phyloP scores from a whole-genome alignment of 2,113 vertebrate species.

The Psittacus erithacus region DNA sequence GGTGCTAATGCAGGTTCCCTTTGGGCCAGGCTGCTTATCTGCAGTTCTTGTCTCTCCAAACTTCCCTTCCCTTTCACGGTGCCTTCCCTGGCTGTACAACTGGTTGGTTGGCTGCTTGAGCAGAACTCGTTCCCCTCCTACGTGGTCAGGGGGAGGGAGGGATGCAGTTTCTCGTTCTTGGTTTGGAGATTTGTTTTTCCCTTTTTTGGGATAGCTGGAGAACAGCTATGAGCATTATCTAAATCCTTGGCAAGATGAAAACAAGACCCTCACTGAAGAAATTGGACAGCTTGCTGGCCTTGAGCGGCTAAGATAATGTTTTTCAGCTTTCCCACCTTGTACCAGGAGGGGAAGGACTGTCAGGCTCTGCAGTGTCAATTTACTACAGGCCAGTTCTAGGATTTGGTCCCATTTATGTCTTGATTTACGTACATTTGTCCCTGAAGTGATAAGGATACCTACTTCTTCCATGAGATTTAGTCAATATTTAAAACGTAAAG shows the following conservation, averaged over 20 bases:
- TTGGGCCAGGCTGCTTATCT: background rate
- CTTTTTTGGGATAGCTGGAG: constrained; percentile 32
- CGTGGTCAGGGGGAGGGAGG: fast-evolving
- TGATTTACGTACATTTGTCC: background rate
- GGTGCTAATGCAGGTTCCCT: fast-evolving
- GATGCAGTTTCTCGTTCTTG: background rate
- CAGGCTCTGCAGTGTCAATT: fast-evolving
- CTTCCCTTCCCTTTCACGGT: background rate
- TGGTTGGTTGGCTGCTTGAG: fast-evolving
- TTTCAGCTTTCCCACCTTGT: background rate
- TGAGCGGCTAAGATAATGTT: background rate
- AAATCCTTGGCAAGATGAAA: background rate
- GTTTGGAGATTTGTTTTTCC: background rate
- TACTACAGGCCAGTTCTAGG: background rate
- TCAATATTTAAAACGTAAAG: background rate
- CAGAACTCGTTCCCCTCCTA: fast-evolving
- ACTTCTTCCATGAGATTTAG: background rate
- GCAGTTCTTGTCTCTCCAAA: background rate
- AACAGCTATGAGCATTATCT: background rate
- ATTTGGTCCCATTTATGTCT: background rate
- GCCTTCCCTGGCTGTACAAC: background rate
- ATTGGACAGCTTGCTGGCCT: background rate
- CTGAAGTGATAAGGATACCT: background rate
- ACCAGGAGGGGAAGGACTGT: background rate
- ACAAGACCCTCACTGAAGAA: background rate